phyloP scores from a whole-genome alignment of 2,888 invertebrate species.

The Altica lythri region DNA sequence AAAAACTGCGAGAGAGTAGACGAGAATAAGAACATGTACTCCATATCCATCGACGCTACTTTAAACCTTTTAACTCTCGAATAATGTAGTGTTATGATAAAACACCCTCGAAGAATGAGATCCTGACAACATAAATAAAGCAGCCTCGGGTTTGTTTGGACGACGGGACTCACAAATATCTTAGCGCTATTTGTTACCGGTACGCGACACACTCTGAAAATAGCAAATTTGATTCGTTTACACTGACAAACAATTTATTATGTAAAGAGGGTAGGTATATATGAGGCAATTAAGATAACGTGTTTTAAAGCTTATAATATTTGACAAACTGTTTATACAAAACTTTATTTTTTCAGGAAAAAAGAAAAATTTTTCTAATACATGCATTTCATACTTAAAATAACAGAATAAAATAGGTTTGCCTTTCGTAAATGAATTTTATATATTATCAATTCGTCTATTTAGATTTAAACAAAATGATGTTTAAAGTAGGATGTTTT shows the following conservation, averaged over 20 bases:
- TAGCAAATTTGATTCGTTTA: constrained; percentile 6
- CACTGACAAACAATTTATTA: background rate
- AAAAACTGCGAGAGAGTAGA: background rate
- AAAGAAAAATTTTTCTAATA: background rate
- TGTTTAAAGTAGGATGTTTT: too few species aligned
- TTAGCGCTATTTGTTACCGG: constrained; percentile 19
- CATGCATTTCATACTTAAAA: too few species aligned
- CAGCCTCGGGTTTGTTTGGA: constrained; percentile 23
- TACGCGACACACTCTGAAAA: constrained; percentile 14
- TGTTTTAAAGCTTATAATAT: too few species aligned
- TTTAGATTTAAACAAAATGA: too few species aligned
- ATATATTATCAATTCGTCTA: too few species aligned
- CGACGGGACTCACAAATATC: constrained; percentile 24
- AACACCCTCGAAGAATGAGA: constrained; percentile 23
- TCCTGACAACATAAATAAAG: constrained; percentile 27
- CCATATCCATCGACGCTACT: constrained; percentile 33
- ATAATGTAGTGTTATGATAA: constrained; percentile 29
- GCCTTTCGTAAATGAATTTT: too few species aligned
- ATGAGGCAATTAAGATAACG: too few species aligned
- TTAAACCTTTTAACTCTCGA: constrained; percentile 35
- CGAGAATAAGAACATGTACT: constrained; percentile 6
- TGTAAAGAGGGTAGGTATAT: background rate
- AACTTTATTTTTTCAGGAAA: background rate
- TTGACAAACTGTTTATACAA: background rate
- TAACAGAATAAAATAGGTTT: too few species aligned